Conservation (phyloP, 1,140 invertebrate genomes). For the Leptinotarsa defecta region DNA sequence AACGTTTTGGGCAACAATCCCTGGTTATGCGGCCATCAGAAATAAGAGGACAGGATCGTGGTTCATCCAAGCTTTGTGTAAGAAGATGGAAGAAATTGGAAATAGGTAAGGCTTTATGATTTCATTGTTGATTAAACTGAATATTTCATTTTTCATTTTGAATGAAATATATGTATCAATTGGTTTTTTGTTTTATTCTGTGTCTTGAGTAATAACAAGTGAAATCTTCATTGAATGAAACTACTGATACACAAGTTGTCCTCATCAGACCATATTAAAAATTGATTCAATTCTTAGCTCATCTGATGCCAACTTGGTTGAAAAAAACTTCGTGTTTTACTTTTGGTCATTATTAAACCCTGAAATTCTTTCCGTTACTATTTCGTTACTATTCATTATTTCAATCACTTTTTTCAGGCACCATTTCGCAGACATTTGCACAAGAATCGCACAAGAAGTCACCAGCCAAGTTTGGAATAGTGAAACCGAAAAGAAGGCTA, state of each 20-base stretch:
- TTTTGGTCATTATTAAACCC: background rate
- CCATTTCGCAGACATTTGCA: slow-evolving; percentile 48
- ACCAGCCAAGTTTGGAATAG: slow-evolving; percentile 37
- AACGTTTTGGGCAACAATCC: slow-evolving; percentile 72
- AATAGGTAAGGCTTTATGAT: slow-evolving; percentile 30
- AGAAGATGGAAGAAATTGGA: slow-evolving; percentile 60
- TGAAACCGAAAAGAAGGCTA: slow-evolving; percentile 31
- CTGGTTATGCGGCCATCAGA: slow-evolving; percentile 75
- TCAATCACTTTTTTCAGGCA: slow-evolving; percentile 31
- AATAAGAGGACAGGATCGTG: slow-evolving; percentile 73
- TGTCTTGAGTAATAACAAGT: too few species aligned
- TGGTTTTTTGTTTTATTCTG: background rate
- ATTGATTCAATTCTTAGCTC: too few species aligned
- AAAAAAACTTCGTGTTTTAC: too few species aligned
- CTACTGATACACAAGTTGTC: background rate
- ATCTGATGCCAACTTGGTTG: too few species aligned
- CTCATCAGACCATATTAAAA: background rate
- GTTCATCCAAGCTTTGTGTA: slow-evolving; percentile 75
- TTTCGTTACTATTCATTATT: background rate
- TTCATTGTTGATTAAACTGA: background rate
- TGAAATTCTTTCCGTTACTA: background rate
- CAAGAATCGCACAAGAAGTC: slow-evolving; percentile 35
- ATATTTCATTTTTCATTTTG: background rate
- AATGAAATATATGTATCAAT: background rate
- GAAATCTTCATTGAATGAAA: too few species aligned